Percentiles rank a stretch among this genome's conserved stretches.
Evolutionary conservation across 2,113 vertebrate species (phyloP).

Genomic region (Zeus faber): DNA sequence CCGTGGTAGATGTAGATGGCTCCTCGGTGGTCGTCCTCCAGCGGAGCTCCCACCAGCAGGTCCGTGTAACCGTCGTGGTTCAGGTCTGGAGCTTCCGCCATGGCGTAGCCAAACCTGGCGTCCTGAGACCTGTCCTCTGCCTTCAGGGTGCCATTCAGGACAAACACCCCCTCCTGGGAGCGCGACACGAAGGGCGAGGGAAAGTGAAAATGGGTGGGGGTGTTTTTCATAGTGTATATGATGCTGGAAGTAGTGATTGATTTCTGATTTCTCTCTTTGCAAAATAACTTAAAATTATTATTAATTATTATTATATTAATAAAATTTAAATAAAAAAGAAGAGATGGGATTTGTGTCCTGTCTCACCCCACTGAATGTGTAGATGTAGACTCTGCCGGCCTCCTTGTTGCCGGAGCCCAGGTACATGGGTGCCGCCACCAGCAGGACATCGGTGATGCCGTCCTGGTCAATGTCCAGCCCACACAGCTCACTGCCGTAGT

Average conservation of each 20-base stretch:
- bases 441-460: conserved; percentile 84
- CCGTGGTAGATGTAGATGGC: conserved; percentile 90
- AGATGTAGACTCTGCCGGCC: conserved; percentile 86
- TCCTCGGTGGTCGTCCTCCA: conserved; percentile 89
- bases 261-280: neutral
- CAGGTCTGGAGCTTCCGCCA: conserved; percentile 83
- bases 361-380: conserved; percentile 84
- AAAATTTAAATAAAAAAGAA: too few species aligned
- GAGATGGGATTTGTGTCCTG: too few species aligned
- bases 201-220: too few species aligned
- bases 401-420: conserved; percentile 89
- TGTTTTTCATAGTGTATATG: too few species aligned
- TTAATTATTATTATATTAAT: too few species aligned
- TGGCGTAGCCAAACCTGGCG: conserved; percentile 85
- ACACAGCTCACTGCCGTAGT: conserved; percentile 92
- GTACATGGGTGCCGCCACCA: conserved; percentile 92
- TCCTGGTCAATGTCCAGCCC: conserved; percentile 85
- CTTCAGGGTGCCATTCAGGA: conserved; percentile 77
- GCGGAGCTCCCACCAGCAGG: conserved; percentile 84
- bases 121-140: conserved; percentile 80
- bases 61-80: conserved; percentile 87
- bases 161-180: conserved; percentile 74
- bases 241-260: too few species aligned
- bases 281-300: too few species aligned
- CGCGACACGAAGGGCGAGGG: too few species aligned